Evolutionary conservation across 1,140 invertebrate species (phyloP).

Genomic region (Rhagoletis zephyria): DNA sequence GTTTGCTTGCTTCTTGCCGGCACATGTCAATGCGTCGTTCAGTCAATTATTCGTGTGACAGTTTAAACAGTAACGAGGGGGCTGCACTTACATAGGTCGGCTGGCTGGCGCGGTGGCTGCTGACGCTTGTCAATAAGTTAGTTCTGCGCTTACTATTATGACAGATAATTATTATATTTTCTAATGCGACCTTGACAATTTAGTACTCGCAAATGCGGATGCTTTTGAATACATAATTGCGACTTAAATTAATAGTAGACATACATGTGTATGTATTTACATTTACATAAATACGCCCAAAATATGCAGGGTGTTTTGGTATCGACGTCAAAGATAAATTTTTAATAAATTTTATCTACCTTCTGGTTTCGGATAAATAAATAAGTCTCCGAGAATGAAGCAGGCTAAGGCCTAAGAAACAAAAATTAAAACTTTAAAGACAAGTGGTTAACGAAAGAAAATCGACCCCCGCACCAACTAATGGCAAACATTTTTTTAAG

Average conservation of each 20-base stretch:
- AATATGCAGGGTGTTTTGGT: neutral
- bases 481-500: too few relatives aligned
- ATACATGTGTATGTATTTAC: neutral
- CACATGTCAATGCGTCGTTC: constrained; percentile 13
- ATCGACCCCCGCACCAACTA: too few relatives aligned
- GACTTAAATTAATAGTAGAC: neutral
- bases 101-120: neutral
- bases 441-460: too few relatives aligned
- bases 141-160: neutral
- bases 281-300: neutral
- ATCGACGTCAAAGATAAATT: neutral
- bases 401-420: too few relatives aligned
- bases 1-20: neutral
- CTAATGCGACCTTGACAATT: constrained; percentile 39
- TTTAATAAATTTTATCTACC: neutral
- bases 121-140: constrained; percentile 24
- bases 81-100: neutral
- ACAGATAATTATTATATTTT: constrained; percentile 16
- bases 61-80: neutral
- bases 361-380: too few relatives aligned
- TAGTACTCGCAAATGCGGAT: constrained; percentile 16
- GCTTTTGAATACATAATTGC: neutral
- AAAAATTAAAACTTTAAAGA: too few relatives aligned
- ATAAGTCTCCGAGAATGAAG: too few relatives aligned
- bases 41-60: neutral